Conservation (phyloP, 2,888 invertebrate genomes). For the Himalopsyche japonica region DNA sequence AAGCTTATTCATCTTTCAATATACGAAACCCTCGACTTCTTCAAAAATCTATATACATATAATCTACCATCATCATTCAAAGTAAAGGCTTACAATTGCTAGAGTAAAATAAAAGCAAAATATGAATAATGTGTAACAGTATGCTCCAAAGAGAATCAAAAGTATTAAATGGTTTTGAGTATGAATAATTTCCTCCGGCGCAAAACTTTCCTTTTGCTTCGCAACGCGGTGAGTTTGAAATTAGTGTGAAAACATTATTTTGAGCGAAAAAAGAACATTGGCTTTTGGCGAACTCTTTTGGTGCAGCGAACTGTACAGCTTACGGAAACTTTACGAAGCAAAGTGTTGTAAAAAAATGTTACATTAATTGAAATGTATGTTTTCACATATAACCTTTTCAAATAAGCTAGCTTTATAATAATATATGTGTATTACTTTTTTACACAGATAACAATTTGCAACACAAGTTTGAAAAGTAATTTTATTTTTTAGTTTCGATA, state of each 20-base stretch:
- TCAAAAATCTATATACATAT: no score
- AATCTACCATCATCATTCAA: no score
- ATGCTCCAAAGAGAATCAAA: background rate
- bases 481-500: no score
- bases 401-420: no score
- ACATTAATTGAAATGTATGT: background rate
- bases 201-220: background rate
- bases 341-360: background rate
- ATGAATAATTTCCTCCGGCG: slow-evolving; percentile 1
- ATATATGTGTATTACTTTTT: no score
- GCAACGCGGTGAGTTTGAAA: background rate
- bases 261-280: background rate
- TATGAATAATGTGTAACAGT: no score
- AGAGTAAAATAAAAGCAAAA: no score
- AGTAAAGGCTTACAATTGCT: no score
- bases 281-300: background rate
- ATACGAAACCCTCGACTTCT: no score
- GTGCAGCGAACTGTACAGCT: background rate
- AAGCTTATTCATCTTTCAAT: no score
- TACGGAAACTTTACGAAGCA: background rate
- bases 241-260: background rate
- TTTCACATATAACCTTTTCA: background rate
- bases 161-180: background rate
- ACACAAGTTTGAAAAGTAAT: no score
- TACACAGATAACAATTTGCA: no score